A percentile compares a stretch with the other conserved stretches of the same genome.
These are phyloP conservation scores for Myioborus melanocephalus DNA, from an alignment of 2,797 vertebrate genomes.

Conservation along the genomic window DNA sequence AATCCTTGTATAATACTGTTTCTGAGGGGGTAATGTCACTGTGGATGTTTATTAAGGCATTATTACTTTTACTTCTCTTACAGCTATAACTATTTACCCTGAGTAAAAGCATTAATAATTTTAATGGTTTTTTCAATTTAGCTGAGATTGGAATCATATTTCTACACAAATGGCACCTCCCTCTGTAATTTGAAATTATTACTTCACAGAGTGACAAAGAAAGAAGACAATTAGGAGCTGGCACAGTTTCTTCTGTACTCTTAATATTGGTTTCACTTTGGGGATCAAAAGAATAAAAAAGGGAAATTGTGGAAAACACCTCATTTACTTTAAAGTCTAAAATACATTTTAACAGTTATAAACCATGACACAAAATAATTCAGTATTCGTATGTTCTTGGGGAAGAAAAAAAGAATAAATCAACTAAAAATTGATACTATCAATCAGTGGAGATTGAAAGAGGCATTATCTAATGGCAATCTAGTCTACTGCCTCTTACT, in stretches of 20 bases:
- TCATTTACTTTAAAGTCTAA: neutral
- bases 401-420: neutral
- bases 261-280: neutral
- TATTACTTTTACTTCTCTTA: neutral
- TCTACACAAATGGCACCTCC: neutral
- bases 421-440: neutral
- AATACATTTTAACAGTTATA: neutral
- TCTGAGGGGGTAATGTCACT: neutral
- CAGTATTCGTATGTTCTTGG: neutral
- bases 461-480: neutral
- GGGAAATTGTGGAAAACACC: neutral
- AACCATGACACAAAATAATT: neutral
- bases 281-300: neutral
- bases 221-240: neutral
- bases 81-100: neutral
- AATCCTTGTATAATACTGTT: neutral
- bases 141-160: neutral
- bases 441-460: neutral
- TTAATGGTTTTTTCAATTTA: neutral
- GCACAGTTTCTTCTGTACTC: neutral
- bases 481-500: neutral
- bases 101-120: neutral
- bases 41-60: neutral
- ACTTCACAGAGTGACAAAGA: neutral
- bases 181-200: neutral